Base-by-base conservation (phyloP, 2,113 vertebrate genomes). In the Protomyctophum bolini region DNA sequence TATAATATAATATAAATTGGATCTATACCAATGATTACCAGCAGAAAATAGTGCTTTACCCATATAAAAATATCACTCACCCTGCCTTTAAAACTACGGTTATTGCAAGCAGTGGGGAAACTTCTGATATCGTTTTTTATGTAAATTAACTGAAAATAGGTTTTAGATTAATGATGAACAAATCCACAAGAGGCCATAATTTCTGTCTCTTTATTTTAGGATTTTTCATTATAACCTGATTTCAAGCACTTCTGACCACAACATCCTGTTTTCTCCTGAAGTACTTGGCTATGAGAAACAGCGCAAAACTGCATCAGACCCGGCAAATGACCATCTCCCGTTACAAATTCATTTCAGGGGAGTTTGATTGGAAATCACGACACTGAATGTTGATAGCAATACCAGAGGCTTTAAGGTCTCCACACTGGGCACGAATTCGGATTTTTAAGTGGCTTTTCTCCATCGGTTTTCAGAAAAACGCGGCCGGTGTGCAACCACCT, bases 201-300 rank as follows among this genome's bases (percentile, higher is more conserved):
- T 77, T 78, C 61, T 54, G 81, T 61, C 61, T 73, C 72, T 92
- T 91, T 90, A 91, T 87, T 90, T 77, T 52, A 83, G 68, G 71
- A 80, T 79, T 86, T 82, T 83, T 74, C 76, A 82, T 85, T 89
- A 90, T 78, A 78, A 87, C 91, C 88, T 87, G 86, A 87, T 90
- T 89, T 92, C 84, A 91, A 94, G 91, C 91, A 41, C 1, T 41
- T 89, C 87, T 87, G 83, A 92, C 91, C 88, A 89, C 83, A 88
- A 41, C 33, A 41, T 41, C 33, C 33, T 41, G 33, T 41, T 41
- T 41, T 41, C 33, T 41, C 33, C 33, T 41, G 3, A 41, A 41
- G 33, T 41, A 41, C 68, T 72, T 54, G 69, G 76, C 83, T 78
- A 78, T 14, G 66, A 75, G 80, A 83, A 71, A 82, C 21, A 91